A percentile compares a stretch with the other conserved stretches of the same genome.
Conservation (phyloP, 2,113 vertebrate species). For the Cygnus buccinator region DNA sequence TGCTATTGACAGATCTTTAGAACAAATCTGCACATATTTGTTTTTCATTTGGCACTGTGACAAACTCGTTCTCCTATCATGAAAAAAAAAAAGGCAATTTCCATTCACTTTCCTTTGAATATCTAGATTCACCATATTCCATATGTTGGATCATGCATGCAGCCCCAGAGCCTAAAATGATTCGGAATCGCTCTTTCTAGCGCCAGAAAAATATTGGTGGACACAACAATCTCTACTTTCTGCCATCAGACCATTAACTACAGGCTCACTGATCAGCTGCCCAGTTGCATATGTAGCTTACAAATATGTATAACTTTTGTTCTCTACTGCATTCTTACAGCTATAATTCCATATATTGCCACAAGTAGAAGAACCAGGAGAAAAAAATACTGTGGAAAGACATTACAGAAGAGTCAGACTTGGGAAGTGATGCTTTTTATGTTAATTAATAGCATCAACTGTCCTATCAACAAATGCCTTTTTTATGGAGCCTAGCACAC, state of each 20-base stretch:
- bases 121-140: not conserved
- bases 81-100: conserved; percentile 11
- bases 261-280: not conserved
- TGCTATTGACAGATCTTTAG: not conserved
- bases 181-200: not conserved
- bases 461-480: not conserved
- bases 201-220: not conserved
- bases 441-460: not conserved
- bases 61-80: not conserved
- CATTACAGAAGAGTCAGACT: not conserved
- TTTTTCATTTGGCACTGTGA: not conserved
- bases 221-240: not conserved
- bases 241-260: not conserved
- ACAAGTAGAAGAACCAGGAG: not conserved
- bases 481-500: not conserved
- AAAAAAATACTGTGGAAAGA: not conserved
- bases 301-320: not conserved
- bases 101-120: not conserved
- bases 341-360: not conserved
- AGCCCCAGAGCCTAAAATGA: not conserved
- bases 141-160: not conserved
- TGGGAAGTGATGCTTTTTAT: not conserved
- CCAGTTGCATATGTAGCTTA: not conserved
- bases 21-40: not conserved
- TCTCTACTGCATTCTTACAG: not conserved